Base-by-base conservation (phyloP, 1,140 invertebrate genomes). In the Phymorhynchus buccinoides region DNA sequence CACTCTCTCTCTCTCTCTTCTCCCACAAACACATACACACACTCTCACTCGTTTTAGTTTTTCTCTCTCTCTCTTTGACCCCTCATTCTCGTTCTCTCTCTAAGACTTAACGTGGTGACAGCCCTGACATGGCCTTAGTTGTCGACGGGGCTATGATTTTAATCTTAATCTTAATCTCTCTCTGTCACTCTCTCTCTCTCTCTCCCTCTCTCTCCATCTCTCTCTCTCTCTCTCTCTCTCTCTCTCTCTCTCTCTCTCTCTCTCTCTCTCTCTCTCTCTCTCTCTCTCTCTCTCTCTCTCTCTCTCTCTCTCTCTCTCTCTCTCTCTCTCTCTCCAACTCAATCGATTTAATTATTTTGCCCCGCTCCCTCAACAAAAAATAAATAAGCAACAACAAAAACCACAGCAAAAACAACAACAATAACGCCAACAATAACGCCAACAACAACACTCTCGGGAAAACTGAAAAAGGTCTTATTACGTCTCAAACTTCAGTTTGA, bases 261-360 rank as follows among this genome's bases (percentile, higher is more conserved):
- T 73, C 68, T n/a, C 27, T 73, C 35, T n/a, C 27, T 73, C 68
- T n/a, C 27, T n/a, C 68, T 73, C 68, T 77, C 30, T 77, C 41
- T 42, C 41, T 42, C 4, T 77, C 4, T 42, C 73, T 42, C 73
- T 39, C 75, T 30, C 35, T 1, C 62, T 30, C 62, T 6, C 62
- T 6, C 22, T 6, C 62, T 6, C 62, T 66, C 22, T 66, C 62
- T 66, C 22, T 66, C 62, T 66, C 22, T 66, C 62, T 66, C 1
- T 66, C 62, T 66, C 22, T 66, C 62, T 66, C 62, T 22, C 7
- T 27, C 62, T 22, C 22, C 7, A 7, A 27, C 22, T 66, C 62
- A 27, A 16, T 66, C 27, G 62, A 22, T n/a, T 66, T n/a, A 27
- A 30, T 30, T 27, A 52, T 66, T 66, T 22, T 52, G 48, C 48